A percentile compares a stretch with the other conserved stretches of the same genome.
Evolutionary conservation across 2,113 vertebrate genomes (phyloP).

Genomic region (Calyptomena viridis): DNA sequence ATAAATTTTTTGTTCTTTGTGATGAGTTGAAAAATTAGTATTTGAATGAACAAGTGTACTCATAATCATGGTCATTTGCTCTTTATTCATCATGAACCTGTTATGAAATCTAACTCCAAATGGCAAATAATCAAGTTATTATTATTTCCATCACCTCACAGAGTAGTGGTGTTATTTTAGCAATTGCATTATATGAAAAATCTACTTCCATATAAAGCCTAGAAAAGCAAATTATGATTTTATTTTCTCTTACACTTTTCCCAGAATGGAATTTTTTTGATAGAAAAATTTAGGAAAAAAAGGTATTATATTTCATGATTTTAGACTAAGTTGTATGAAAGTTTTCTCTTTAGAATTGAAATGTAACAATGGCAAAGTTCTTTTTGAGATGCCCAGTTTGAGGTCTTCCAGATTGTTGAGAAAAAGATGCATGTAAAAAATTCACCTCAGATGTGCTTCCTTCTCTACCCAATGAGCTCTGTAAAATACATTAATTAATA

Average conservation of each 20-base stretch:
- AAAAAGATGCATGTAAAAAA: background rate
- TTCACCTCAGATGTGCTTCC: background rate
- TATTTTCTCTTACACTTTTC: background rate
- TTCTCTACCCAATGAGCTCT: background rate
- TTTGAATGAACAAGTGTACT: background rate
- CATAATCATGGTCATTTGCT: background rate
- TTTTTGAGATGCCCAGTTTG: background rate
- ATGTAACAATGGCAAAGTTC: background rate
- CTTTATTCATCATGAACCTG: background rate
- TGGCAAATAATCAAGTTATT: background rate
- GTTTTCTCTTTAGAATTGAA: background rate
- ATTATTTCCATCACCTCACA: background rate
- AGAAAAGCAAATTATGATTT: no score
- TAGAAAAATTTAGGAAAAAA: background rate
- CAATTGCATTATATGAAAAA: background rate
- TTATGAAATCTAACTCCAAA: background rate
- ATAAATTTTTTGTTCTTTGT: background rate
- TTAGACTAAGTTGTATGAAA: background rate
- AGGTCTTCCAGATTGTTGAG: background rate
- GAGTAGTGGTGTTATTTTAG: background rate
- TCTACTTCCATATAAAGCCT: background rate
- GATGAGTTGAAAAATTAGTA: background rate
- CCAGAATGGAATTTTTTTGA: background rate
- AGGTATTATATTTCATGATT: fast-evolving
- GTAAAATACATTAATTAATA: no score